Evolutionary conservation across 2,797 vertebrate genomes (phyloP), one percentile per base, ranked within the genome.

Genomic region (Adelosebastes latens): DNA sequence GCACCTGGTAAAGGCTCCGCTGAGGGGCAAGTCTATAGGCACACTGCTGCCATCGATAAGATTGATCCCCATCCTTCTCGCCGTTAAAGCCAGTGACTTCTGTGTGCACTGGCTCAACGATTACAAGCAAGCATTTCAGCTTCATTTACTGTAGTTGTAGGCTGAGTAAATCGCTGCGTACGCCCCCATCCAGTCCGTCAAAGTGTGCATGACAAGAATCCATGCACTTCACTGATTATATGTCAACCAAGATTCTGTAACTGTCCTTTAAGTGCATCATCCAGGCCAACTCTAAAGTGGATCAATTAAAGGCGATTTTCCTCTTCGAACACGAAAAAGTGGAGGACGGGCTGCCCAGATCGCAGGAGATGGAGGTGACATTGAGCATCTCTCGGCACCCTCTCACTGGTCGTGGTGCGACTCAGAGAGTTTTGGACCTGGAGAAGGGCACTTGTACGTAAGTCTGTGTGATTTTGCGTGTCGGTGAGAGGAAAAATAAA

Each of bases 291-390:
- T 66, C 67, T 60, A 46, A 91, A 92, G 81, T 67, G 81, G 29
- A 71, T 63, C 84, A 71, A 93, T 90, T 91, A 87, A 82, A 86
- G 76, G 77, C 69, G 70, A 83, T 93, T 91, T 86, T 87, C 53
- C 71, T 69, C 87, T 89, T 77, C 12, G 10, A 75, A 81, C 34
- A 52, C 34, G 25, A 77, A 77, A 77, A 77, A 77, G 79, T 73
- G 61, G 63, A 75, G 72, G 77, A 73, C 34, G 49, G 32, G 60
- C 67, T 66, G 29, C 32, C 18, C 5, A 22, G 76, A 73, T 70
- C 5, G 13, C 66, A 71, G 63, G 29, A 77, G 71, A 88, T 49
- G 46, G 46, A 74, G 87, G 74, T 88, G 88, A 91, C 85, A 82
- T 75, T 90, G 77, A 84, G 62, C 31, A 9, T 80, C 82, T 64